Conservation (phyloP, 2,888 invertebrate species). For the Myathropa florea region DNA sequence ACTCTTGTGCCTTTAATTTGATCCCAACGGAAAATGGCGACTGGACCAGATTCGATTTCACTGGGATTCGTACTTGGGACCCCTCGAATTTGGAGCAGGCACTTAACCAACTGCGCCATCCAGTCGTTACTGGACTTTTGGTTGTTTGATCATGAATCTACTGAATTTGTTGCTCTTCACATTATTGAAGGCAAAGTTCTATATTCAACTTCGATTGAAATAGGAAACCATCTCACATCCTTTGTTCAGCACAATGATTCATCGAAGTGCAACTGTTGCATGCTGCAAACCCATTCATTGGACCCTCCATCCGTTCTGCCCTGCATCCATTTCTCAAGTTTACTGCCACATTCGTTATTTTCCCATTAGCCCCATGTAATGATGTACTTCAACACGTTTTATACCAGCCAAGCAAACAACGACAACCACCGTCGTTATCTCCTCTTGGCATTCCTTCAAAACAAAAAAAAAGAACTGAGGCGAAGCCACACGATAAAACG, state of each 20-base stretch:
- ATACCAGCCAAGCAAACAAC: not conserved
- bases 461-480: not conserved
- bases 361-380: conserved; percentile 32
- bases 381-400: conserved; percentile 8
- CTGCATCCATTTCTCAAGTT: conserved; percentile 2
- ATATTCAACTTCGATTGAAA: not conserved
- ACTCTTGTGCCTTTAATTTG: no score
- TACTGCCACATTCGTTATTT: conserved; percentile 31
- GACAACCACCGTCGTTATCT: not conserved
- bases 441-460: not conserved
- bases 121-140: no score
- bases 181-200: not conserved
- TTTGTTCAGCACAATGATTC: not conserved
- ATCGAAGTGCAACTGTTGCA: not conserved
- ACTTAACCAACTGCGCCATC: no score
- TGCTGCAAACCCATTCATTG: not conserved
- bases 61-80: no score
- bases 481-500: not conserved
- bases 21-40: no score
- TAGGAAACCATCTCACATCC: not conserved
- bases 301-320: not conserved
- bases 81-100: no score
- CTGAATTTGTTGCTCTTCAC: no score
- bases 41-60: no score
- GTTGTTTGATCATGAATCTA: no score